Percentiles rank a stretch among this genome's conserved stretches.
Evolutionary conservation across 2,113 vertebrate genomes (phyloP).

Genomic region (Falco punctatus): DNA sequence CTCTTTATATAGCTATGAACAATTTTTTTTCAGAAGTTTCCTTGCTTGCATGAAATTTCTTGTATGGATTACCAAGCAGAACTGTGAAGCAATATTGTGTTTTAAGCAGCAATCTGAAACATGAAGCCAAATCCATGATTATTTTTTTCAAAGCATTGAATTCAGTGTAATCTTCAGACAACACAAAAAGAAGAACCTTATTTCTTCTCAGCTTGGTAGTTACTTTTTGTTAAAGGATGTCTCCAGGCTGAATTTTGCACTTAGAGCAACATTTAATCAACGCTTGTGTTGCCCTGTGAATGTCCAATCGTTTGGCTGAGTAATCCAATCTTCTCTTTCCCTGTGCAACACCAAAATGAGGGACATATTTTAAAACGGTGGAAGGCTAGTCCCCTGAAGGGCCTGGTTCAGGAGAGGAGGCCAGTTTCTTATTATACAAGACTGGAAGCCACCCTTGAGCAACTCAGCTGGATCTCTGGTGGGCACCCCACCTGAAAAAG

Average conservation of each 20-base stretch:
- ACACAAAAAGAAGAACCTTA: not conserved
- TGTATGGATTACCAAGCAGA: not conserved
- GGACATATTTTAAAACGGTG: not conserved
- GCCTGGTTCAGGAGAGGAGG: not conserved
- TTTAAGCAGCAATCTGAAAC: not conserved
- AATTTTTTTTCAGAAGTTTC: not conserved
- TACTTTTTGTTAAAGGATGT: not conserved
- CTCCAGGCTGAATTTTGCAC: not conserved
- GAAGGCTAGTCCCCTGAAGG: not conserved
- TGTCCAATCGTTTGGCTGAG: not conserved
- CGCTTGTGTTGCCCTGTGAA: not conserved
- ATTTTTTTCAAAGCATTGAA: not conserved
- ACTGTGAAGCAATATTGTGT: not conserved
- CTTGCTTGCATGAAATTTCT: not conserved
- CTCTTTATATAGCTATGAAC: not conserved
- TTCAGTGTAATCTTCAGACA: not conserved
- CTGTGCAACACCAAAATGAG: not conserved
- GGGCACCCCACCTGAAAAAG: not conserved
- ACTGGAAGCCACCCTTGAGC: not conserved
- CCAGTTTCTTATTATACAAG: not conserved
- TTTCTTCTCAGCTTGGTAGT: not conserved
- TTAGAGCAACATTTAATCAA: not conserved
- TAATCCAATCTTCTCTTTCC: not conserved
- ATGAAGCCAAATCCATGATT: not conserved
- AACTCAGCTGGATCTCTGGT: not conserved